Evolutionary conservation across 2,113 vertebrate genomes (phyloP).

Genomic region (Hippocampus zosterae): DNA sequence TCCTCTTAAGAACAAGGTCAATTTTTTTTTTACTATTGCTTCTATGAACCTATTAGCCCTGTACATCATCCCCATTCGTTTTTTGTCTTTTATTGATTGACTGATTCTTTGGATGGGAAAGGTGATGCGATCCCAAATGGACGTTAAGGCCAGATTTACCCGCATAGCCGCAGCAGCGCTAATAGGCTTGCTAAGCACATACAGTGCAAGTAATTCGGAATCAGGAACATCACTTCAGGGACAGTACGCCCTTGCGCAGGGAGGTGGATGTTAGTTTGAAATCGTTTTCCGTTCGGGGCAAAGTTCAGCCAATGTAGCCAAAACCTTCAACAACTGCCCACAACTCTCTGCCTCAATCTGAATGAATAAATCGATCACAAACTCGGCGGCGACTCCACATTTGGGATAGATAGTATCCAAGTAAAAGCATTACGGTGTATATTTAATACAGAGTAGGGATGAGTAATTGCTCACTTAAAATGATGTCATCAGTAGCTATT

Average conservation of each 20-base stretch:
- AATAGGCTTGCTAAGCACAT: slow-evolving; percentile 62
- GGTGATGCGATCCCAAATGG: slow-evolving; percentile 16
- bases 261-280: slow-evolving; percentile 16
- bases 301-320: no score
- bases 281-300: neutral
- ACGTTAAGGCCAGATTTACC: slow-evolving; percentile 48
- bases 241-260: slow-evolving; percentile 1
- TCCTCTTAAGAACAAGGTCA: neutral
- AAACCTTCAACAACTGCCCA: no score
- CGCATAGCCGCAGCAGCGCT: slow-evolving; percentile 24
- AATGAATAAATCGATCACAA: no score
- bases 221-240: slow-evolving; percentile 11
- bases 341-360: no score
- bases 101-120: slow-evolving; percentile 9
- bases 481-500: no score
- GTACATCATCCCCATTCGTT: slow-evolving; percentile 21
- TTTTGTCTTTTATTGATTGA: no score
- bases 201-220: slow-evolving; percentile 27
- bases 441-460: no score
- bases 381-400: no score
- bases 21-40: slow-evolving; percentile 4
- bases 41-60: slow-evolving; percentile 38
- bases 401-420: no score
- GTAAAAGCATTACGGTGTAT: no score
- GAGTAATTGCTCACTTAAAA: no score